These are phyloP conservation scores for Sphecodes monilicornis DNA, from an alignment of 2,888 invertebrate species.

Conservation along the genomic window DNA sequence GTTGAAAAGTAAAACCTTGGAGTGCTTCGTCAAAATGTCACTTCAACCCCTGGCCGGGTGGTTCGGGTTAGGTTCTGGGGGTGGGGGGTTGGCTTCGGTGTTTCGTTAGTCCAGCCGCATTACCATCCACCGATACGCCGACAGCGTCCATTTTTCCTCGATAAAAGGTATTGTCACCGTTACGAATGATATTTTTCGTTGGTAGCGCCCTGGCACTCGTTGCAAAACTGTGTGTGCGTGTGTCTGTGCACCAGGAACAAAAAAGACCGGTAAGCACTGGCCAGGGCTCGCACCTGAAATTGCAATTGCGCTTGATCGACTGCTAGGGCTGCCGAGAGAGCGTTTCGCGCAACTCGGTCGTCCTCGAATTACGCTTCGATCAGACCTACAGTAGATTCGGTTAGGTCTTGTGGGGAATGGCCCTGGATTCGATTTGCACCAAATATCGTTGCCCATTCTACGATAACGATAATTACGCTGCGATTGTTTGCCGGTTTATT, in stretches of 20 bases:
- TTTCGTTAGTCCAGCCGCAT: conserved; percentile 7
- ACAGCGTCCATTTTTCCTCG: conserved; percentile 6
- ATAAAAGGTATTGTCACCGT: conserved; percentile 12
- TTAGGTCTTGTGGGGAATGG: not conserved
- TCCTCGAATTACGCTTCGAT: not conserved
- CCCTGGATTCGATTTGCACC: conserved; percentile 2
- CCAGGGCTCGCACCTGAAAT: not conserved
- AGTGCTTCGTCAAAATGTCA: not conserved
- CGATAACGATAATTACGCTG: not conserved
- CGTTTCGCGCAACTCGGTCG: conserved; percentile 6
- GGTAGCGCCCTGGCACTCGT: not conserved
- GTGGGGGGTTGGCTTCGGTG: not conserved
- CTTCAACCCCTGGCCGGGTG: not conserved
- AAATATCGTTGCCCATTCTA: not conserved
- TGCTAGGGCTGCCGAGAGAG: not conserved
- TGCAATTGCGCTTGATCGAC: not conserved
- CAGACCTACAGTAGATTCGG: not conserved
- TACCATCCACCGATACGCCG: conserved; percentile 18
- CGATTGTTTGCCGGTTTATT: not conserved
- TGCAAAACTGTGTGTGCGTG: not conserved
- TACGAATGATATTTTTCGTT: conserved; percentile 27
- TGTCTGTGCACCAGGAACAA: not conserved
- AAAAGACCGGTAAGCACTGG: not conserved
- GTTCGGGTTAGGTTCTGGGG: not conserved
- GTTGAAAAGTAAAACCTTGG: not conserved